Percentiles rank a stretch among this genome's conserved stretches.
phyloP scores from a whole-genome alignment of 2,113 vertebrate species.

The Gobius niger region DNA sequence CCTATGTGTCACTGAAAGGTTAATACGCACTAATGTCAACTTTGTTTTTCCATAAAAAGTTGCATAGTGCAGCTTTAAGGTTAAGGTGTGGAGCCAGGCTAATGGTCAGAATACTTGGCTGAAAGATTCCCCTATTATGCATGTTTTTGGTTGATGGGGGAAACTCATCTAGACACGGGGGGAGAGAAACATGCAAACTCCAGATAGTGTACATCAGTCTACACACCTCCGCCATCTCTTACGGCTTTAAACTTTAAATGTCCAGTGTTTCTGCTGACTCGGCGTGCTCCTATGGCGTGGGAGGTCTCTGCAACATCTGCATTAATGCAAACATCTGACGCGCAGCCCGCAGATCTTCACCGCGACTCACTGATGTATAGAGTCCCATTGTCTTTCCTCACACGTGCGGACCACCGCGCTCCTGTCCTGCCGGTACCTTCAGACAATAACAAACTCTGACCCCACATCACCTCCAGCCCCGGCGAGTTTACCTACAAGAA shows the following conservation, averaged over 20 bases:
- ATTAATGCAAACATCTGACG: slow-evolving; percentile 51
- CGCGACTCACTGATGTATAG: neutral
- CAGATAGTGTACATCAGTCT: no score
- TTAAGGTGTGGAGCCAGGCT: no score
- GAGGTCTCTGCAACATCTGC: slow-evolving; percentile 37
- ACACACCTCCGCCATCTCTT: no score
- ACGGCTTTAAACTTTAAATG: neutral
- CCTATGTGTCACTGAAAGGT: no score
- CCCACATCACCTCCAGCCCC: slow-evolving; percentile 44
- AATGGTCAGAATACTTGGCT: no score
- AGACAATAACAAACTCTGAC: slow-evolving; percentile 63
- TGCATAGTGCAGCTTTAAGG: no score
- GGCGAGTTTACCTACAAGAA: slow-evolving; percentile 18
- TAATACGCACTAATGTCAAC: no score
- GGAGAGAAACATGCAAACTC: no score
- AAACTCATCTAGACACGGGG: no score
- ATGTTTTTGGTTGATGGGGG: no score
- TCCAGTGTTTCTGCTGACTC: neutral
- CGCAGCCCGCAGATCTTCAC: slow-evolving; percentile 20
- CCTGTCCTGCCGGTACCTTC: slow-evolving; percentile 56
- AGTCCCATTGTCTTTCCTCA: slow-evolving; percentile 30
- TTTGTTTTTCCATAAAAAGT: no score
- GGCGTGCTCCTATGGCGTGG: slow-evolving; percentile 27
- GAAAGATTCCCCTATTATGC: no score
- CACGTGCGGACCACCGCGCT: slow-evolving; percentile 61